phyloP scores from a whole-genome alignment of 2,888 invertebrate genomes.

The Drosophila pseudotalamancana region DNA sequence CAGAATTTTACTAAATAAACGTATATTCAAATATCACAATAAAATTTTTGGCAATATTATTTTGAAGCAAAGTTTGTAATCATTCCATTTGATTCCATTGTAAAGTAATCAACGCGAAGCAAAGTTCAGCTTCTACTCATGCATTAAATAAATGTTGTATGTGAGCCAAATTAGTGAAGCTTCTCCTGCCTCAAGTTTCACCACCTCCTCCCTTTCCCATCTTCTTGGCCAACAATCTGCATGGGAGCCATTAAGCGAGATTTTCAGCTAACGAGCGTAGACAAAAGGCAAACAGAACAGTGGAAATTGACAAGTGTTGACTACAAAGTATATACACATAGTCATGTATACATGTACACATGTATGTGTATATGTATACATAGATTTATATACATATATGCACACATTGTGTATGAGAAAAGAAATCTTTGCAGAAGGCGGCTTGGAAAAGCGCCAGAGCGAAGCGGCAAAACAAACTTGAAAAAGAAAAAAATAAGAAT shows the following conservation, averaged over 20 bases:
- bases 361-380: constrained; percentile 1
- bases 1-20: no score
- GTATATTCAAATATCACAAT: no score
- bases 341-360: neutral
- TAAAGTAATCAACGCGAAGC: constrained; percentile 19
- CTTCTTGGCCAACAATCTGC: constrained; percentile 10
- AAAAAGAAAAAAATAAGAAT: constrained; percentile 1
- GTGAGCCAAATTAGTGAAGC: constrained; percentile 52
- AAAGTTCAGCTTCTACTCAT: constrained; percentile 7
- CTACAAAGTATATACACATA: constrained; percentile 34
- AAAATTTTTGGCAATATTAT: neutral
- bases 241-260: constrained; percentile 19
- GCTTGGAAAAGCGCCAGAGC: constrained; percentile 54
- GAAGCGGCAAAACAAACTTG: constrained; percentile 41
- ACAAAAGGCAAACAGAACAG: constrained; percentile 36
- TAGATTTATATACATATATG: neutral
- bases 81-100: neutral
- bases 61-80: no score
- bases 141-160: constrained; percentile 30
- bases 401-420: constrained; percentile 18
- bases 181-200: neutral
- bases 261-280: constrained; percentile 32
- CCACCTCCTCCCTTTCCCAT: neutral
- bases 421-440: constrained; percentile 40
- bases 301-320: constrained; percentile 58